Evolutionary conservation across 1,140 invertebrate genomes (phyloP), one percentile per base, ranked within the genome.

Genomic region (Hypsibius dujardini): DNA sequence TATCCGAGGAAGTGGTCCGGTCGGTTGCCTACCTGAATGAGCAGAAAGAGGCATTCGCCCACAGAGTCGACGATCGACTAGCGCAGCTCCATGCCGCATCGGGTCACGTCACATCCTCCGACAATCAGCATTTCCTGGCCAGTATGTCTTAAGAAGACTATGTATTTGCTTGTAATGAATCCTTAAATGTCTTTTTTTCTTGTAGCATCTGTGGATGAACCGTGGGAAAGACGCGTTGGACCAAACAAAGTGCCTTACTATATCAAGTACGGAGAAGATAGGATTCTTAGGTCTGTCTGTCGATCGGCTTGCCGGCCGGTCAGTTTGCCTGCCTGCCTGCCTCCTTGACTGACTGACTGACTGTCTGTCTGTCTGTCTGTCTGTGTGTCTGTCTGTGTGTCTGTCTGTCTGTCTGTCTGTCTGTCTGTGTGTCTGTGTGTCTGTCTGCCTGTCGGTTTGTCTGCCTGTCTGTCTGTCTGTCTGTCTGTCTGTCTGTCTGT

Each of bases 171-270:
- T 67, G 42, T 3, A 14, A 28, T 71, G 14, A 42, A 50, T 72
- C 71, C n/a, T n/a, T n/a, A n/a, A n/a, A n/a, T n/a, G n/a, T n/a
- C n/a, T n/a, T n/a, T n/a, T n/a, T 79, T 84, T 77, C 77, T 88
- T 75, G 81, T 86, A 79, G 85, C 85, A 75, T 88, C 90, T 75
- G 92, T 97, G 46, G 89, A 91, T 76, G 85, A 86, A 74, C 93
- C 93, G 47, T 98, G 92, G 92, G 93, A 96, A 81, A 82, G 93
- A 78, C 90, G 92, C 73, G 87, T 92, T 72, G 92, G 91, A 70
- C 87, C 87, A 72, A 90, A 88, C 80, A 95, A 95, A 86, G 91
- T 95, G 84, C 92, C 92, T 84, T 96, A 95, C 83, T 96, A 94
- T 81, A 94, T 96, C 79, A 95, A 96, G 90, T 93, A 81, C 87